These are phyloP conservation scores for Cephus runcator DNA, from an alignment of 2,888 invertebrate genomes.

Conservation along the genomic window DNA sequence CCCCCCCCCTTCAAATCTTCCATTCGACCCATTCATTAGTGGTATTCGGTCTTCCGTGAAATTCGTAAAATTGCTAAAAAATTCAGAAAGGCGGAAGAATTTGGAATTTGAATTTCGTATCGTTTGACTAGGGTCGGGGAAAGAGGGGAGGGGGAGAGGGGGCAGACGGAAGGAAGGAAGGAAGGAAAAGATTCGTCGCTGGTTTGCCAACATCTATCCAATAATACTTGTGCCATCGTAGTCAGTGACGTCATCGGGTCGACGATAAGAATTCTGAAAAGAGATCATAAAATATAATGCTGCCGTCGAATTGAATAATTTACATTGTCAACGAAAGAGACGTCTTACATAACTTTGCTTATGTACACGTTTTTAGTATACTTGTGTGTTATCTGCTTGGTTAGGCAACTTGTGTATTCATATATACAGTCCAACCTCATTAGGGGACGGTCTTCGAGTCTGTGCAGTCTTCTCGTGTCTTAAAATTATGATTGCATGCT, in stretches of 20 bases:
- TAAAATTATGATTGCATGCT: neutral
- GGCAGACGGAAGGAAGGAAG: neutral
- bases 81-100: neutral
- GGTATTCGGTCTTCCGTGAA: neutral
- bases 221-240: neutral
- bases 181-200: neutral
- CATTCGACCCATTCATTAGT: neutral
- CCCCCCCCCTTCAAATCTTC: too few species aligned
- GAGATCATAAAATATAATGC: neutral
- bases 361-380: neutral
- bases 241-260: neutral
- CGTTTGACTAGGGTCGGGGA: neutral
- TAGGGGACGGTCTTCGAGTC: neutral
- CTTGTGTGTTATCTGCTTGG: neutral
- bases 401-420: neutral
- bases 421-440: neutral
- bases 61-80: neutral
- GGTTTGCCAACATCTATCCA: neutral
- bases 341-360: neutral
- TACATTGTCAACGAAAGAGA: neutral
- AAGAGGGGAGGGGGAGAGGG: too few species aligned
- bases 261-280: neutral
- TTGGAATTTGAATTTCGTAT: neutral
- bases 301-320: neutral
- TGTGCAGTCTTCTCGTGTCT: neutral